Conservation (phyloP, 1,140 invertebrate species). For the Lutraria rhynchaena region DNA sequence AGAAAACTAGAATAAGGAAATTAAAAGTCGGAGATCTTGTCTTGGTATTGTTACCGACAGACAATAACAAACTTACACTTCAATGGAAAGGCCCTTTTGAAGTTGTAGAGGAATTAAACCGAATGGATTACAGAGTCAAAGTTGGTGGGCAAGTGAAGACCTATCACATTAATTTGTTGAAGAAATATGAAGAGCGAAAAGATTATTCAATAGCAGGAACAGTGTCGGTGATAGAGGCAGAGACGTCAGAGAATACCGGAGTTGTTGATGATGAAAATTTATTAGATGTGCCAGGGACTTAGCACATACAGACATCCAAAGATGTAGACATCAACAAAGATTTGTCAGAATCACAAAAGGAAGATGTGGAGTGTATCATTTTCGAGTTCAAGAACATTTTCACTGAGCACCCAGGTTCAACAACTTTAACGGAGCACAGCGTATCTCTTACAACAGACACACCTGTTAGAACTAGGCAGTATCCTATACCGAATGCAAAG, state of each 20-base stretch:
- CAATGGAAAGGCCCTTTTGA: conserved; percentile 5
- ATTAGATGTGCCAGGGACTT: too few relatives aligned
- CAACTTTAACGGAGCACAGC: not conserved
- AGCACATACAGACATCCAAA: too few relatives aligned
- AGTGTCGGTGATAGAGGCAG: too few relatives aligned
- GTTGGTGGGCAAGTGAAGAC: not conserved
- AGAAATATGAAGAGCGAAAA: not conserved
- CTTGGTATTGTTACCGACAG: too few relatives aligned
- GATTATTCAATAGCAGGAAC: too few relatives aligned
- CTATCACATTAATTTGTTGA: not conserved
- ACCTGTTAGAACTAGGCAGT: conserved; percentile 1
- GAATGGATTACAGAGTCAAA: not conserved
- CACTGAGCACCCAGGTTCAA: too few relatives aligned
- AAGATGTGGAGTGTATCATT: too few relatives aligned
- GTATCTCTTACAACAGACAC: not conserved
- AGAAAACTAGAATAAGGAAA: too few relatives aligned
- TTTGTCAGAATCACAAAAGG: too few relatives aligned
- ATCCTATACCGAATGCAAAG: conserved; percentile 4
- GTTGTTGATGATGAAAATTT: not conserved
- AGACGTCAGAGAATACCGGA: not conserved
- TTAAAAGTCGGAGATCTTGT: not conserved
- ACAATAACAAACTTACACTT: not conserved
- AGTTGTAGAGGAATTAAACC: not conserved
- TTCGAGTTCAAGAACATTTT: too few relatives aligned
- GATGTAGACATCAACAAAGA: too few relatives aligned